Evolutionary conservation across 2,797 vertebrate species (phyloP).

Genomic region (Alauda arvensis): DNA sequence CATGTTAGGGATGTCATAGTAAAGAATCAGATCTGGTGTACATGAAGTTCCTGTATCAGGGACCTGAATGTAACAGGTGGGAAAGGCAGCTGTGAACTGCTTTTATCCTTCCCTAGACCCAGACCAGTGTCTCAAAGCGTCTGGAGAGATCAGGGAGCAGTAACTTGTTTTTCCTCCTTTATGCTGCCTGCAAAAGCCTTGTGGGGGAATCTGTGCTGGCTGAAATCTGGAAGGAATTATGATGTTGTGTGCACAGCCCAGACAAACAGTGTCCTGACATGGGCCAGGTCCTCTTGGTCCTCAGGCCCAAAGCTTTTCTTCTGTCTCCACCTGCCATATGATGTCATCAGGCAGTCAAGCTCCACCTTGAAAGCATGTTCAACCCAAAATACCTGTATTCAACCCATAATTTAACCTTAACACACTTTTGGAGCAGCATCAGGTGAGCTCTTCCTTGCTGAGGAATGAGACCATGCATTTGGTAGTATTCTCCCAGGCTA

Average conservation of each 20-base stretch:
- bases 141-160: neutral
- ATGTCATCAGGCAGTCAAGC: neutral
- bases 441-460: neutral
- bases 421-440: neutral
- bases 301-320: neutral
- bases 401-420: neutral
- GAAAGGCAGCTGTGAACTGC: neutral
- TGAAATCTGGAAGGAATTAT: neutral
- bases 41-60: neutral
- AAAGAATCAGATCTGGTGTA: neutral
- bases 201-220: neutral
- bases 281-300: neutral
- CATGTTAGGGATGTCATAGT: neutral
- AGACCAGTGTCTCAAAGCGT: neutral
- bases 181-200: neutral
- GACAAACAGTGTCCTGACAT: neutral
- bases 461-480: neutral
- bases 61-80: neutral
- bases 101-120: neutral
- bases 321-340: neutral
- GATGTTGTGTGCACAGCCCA: neutral
- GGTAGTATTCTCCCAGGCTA: neutral
- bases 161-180: neutral
- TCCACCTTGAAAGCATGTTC: neutral
- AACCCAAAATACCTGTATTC: neutral